These are phyloP conservation scores for Aplidium turbinatum DNA, from an alignment of 23 tunicate genomes.

Conservation along the genomic window DNA sequence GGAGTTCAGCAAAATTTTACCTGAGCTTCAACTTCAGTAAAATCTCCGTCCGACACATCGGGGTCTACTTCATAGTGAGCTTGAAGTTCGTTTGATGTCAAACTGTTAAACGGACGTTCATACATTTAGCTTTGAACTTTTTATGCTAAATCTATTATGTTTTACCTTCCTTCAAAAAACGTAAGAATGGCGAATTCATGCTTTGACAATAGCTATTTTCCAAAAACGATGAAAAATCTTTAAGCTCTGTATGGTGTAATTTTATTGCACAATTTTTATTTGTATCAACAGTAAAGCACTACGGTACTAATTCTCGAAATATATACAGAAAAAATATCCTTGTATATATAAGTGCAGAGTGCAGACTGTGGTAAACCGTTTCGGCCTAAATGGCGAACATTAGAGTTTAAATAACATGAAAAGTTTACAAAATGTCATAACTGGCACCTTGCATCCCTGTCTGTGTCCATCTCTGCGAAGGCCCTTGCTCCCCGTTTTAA, in stretches of 20 bases:
- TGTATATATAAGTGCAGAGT: too few species aligned
- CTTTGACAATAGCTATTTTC: neutral
- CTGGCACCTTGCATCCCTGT: conserved; percentile 84
- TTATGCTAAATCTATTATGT: too few species aligned
- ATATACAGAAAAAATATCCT: too few species aligned
- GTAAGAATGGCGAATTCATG: neutral
- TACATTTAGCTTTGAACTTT: neutral
- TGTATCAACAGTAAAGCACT: too few species aligned
- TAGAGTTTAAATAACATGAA: neutral
- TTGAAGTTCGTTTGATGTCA: conserved; percentile 32
- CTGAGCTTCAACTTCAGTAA: conserved; percentile 52
- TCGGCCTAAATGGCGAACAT: too few species aligned
- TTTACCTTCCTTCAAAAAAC: neutral
- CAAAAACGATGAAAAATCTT: too few species aligned
- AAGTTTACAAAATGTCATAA: neutral
- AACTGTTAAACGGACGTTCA: conserved; percentile 7
- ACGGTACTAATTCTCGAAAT: too few species aligned
- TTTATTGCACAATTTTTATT: too few species aligned
- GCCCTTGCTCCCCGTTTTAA: conserved; percentile 57
- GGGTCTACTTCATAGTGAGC: conserved; percentile 62
- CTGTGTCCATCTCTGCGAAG: conserved; percentile 76
- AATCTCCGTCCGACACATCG: conserved; percentile 42
- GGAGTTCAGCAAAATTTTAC: too few species aligned
- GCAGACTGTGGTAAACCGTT: too few species aligned
- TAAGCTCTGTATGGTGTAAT: neutral